A percentile compares a stretch with the other conserved stretches of the same genome.
Evolutionary conservation across 1,140 invertebrate species (phyloP).

Genomic region (Periplaneta americana): DNA sequence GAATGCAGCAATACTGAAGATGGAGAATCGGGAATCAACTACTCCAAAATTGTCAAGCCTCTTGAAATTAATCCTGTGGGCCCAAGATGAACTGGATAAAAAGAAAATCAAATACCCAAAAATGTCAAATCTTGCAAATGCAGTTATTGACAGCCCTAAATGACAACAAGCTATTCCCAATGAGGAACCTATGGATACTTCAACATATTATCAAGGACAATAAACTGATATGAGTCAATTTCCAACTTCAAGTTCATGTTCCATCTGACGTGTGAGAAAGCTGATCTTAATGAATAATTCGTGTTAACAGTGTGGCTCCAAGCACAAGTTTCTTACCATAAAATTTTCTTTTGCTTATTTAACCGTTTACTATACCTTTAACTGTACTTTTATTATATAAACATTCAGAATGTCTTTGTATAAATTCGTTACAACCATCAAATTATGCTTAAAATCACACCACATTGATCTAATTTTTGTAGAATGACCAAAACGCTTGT

Average conservation of each 20-base stretch:
- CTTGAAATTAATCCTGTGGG: slow-evolving; percentile 90
- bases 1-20: slow-evolving; percentile 91
- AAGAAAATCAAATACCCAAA: slow-evolving; percentile 90
- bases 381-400: too few relatives aligned
- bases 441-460: too few relatives aligned
- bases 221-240: slow-evolving; percentile 1
- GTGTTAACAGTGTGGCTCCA: not conserved
- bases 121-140: slow-evolving; percentile 82
- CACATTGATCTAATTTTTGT: too few relatives aligned
- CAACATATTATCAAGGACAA: slow-evolving; percentile 4
- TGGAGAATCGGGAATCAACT: slow-evolving; percentile 83
- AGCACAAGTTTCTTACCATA: not conserved
- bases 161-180: slow-evolving; percentile 29
- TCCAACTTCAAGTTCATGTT: not conserved
- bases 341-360: too few relatives aligned
- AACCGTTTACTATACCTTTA: too few relatives aligned
- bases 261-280: too few relatives aligned
- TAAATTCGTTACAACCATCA: too few relatives aligned
- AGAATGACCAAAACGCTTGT: too few relatives aligned
- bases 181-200: slow-evolving; percentile 6
- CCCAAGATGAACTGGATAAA: slow-evolving; percentile 90
- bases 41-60: slow-evolving; percentile 86
- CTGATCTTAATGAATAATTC: not conserved
- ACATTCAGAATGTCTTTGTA: too few relatives aligned
- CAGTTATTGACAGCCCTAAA: slow-evolving; percentile 71